Evolutionary conservation across 1,140 invertebrate genomes (phyloP).

Genomic region (Brachystomella parvula): DNA sequence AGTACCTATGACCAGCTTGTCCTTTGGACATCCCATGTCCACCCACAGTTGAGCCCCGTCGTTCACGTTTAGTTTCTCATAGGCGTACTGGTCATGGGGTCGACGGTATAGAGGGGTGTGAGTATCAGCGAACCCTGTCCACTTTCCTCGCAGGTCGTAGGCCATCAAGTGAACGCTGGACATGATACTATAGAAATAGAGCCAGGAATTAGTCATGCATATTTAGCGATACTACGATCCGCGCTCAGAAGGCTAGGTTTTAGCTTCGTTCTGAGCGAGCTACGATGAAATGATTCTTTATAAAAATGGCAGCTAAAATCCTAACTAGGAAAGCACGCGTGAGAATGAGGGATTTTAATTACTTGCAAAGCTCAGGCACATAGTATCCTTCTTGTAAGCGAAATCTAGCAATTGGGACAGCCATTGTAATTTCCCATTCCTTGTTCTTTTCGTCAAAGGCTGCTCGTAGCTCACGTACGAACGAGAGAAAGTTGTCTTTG

Average conservation of each 20-base stretch:
- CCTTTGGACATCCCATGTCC: slow-evolving; percentile 43
- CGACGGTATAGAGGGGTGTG: slow-evolving; percentile 43
- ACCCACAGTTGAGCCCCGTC: slow-evolving; percentile 46
- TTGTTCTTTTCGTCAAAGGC: slow-evolving; percentile 41
- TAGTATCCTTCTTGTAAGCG: slow-evolving; percentile 44
- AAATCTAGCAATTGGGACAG: slow-evolving; percentile 44
- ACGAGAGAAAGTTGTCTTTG: slow-evolving; percentile 40
- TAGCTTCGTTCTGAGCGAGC: no score
- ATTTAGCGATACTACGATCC: no score
- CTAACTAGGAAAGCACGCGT: no score
- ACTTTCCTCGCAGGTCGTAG: slow-evolving; percentile 48
- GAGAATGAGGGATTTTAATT: no score
- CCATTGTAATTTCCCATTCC: slow-evolving; percentile 43
- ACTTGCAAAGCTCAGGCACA: slow-evolving; percentile 43
- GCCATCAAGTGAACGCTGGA: slow-evolving; percentile 45
- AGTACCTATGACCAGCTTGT: slow-evolving; percentile 49
- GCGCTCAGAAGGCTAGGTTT: no score
- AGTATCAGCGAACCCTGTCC: slow-evolving; percentile 42
- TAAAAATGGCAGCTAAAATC: no score
- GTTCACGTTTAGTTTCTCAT: slow-evolving; percentile 45
- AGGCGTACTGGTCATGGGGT: slow-evolving; percentile 43
- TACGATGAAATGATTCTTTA: no score
- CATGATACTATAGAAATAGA: slow-evolving; percentile 35
- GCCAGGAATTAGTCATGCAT: no score
- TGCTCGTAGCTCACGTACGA: slow-evolving; percentile 42